Evolutionary conservation across 2,113 vertebrate species (phyloP).

Genomic region (Odocoileus virginianus): DNA sequence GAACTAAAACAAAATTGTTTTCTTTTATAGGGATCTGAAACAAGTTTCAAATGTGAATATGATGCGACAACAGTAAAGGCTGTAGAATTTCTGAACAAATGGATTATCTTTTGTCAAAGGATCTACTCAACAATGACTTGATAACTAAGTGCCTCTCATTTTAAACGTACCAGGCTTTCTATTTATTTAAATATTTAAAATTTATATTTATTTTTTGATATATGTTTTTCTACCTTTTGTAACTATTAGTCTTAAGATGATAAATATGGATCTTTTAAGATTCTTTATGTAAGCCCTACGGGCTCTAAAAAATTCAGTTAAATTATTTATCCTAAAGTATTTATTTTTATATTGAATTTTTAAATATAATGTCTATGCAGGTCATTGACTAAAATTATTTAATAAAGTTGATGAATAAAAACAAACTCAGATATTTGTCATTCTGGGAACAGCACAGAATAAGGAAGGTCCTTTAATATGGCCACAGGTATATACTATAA

Average conservation of each 20-base stretch:
- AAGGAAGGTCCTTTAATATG: not conserved
- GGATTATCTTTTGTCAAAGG: slow-evolving; percentile 63
- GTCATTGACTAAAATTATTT: slow-evolving; percentile 55
- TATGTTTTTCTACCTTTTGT: slow-evolving; percentile 56
- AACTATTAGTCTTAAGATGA: slow-evolving; percentile 38
- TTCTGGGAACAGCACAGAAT: not conserved
- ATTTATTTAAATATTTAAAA: slow-evolving; percentile 85
- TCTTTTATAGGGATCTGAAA: slow-evolving; percentile 47
- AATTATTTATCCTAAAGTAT: slow-evolving; percentile 73
- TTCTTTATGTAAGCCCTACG: slow-evolving; percentile 83
- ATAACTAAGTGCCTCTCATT: slow-evolving; percentile 64
- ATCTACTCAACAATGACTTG: slow-evolving; percentile 59
- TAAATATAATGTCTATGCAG: slow-evolving; percentile 19
- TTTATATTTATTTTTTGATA: slow-evolving; percentile 75
- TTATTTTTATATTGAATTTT: slow-evolving; percentile 73
- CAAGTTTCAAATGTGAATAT: not conserved
- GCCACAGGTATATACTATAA: not conserved
- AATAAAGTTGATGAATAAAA: slow-evolving; percentile 47
- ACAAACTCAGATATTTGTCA: not conserved
- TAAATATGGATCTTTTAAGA: slow-evolving; percentile 76
- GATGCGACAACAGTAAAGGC: not conserved
- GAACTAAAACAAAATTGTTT: not conserved
- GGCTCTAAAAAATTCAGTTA: slow-evolving; percentile 72
- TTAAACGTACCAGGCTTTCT: slow-evolving; percentile 60
- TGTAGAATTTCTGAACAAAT: slow-evolving; percentile 49